Conservation (phyloP, 2,888 invertebrate species). For the Drymonia ruficornis region DNA sequence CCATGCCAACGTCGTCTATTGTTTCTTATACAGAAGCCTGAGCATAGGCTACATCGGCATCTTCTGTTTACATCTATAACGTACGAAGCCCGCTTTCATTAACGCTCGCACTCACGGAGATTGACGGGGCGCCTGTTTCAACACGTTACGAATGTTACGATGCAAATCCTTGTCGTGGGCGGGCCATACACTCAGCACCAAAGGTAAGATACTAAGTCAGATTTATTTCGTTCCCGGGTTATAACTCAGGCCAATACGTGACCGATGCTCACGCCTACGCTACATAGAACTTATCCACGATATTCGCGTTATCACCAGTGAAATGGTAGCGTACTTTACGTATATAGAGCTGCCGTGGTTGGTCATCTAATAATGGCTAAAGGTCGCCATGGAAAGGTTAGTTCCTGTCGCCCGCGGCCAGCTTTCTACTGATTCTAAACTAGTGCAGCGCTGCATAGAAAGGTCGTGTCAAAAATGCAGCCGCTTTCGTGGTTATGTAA, state of each 20-base stretch:
- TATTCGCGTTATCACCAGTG: conserved; percentile 56
- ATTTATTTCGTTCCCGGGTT: conserved; percentile 74
- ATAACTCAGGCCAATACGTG: conserved; percentile 80
- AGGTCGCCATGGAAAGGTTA: conserved; percentile 75
- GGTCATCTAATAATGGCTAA: conserved; percentile 62
- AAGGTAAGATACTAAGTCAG: conserved; percentile 48
- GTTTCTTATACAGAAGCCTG: conserved; percentile 1
- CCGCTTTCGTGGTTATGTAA: conserved; percentile 34
- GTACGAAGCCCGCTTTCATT: conserved; percentile 7
- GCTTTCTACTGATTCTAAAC: conserved; percentile 76
- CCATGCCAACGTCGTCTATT: not conserved
- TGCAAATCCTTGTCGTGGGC: conserved; percentile 55
- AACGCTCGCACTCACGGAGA: conserved; percentile 6
- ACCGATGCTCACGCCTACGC: conserved; percentile 79
- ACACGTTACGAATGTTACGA: conserved; percentile 43
- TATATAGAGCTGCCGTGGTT: conserved; percentile 65
- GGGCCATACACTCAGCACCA: conserved; percentile 57
- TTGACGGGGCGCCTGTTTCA: conserved; percentile 1
- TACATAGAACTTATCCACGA: conserved; percentile 58
- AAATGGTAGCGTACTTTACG: conserved; percentile 73
- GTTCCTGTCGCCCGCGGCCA: conserved; percentile 68
- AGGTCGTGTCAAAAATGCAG: conserved; percentile 50
- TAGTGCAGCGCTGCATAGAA: conserved; percentile 62
- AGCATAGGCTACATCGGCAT: not conserved
- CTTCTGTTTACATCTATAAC: conserved; percentile 1